Base-by-base conservation (phyloP, 2,113 vertebrate genomes). In the Antennarius striatus region DNA sequence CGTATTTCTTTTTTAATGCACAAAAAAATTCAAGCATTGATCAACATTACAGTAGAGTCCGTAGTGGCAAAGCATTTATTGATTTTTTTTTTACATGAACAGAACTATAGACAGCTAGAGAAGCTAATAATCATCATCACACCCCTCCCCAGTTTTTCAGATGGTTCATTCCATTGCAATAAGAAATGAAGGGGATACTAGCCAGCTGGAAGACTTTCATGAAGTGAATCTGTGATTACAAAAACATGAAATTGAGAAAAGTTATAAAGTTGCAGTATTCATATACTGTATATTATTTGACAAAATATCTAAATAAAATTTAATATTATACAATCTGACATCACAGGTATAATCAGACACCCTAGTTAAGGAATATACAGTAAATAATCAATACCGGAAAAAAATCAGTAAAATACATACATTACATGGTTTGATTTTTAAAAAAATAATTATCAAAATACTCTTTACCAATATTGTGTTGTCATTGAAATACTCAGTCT, bases 161-260 rank as follows among this genome's bases (percentile, higher is more conserved):
- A 83, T 88, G 84, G 70, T 89, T 73, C 52, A 53, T 59, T 86
- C 87, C 78, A 71, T 16, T 14, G 29, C 43, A 67, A 70, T 49
- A 55, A 30, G 68, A 51, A 46, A 48, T 5, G 55, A 56, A 56
- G 62, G 68, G 76, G 85, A 82, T 85, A 75, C 67, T 76, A 80
- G 62, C 71, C 74, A 64, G 71, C 17, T 68, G 48, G 67, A 77
- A 73, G 53, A 63, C 50, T 69, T 59, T 68, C 61, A 60, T 45
- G 50, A 71, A 36, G 28, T 65, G 54, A 76, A 77, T 49, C 75
- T 88, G 63, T 53, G 56, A 64, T 45, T 40, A 4, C 29, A 68
- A 48, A 42, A 22, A 54, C 1, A 22, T 53, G 22, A 55, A 55
- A 4, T 62, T 36, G 10, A 17, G 28, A 42, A 54, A 69, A 28